Conservation (phyloP, 2,113 vertebrate genomes). For the Chelonoidis abingdonii region DNA sequence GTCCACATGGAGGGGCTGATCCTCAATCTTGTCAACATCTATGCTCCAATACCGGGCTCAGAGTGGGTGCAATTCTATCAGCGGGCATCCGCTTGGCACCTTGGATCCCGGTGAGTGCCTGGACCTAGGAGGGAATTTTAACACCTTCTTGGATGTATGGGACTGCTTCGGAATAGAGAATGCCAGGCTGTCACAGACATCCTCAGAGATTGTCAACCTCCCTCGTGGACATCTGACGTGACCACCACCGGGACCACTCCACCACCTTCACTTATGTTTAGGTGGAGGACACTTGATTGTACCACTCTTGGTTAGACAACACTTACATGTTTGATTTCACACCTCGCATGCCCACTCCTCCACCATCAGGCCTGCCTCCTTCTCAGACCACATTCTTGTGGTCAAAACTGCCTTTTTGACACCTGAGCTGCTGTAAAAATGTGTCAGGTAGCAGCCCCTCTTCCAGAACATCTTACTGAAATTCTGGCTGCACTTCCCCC, state of each 20-base stretch:
- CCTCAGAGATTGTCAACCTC: neutral
- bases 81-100: neutral
- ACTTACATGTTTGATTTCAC: neutral
- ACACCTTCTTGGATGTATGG: neutral
- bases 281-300: neutral
- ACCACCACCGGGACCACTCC: neutral
- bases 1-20: neutral
- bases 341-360: neutral
- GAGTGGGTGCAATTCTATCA: neutral
- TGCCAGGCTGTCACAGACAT: neutral
- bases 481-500: no score
- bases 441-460: neutral
- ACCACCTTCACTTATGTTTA: neutral
- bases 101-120: neutral
- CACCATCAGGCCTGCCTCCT: neutral
- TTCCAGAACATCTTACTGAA: neutral
- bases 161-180: no score
- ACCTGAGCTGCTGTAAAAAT: neutral
- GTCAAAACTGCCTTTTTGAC: no score
- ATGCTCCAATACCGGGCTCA: neutral
- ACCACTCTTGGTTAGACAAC: no score
- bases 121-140: neutral
- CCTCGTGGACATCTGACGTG: neutral
- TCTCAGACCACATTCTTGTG: neutral
- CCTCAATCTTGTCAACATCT: neutral